phyloP scores from a whole-genome alignment of 2,113 vertebrate species.

The Siniperca chuatsi region DNA sequence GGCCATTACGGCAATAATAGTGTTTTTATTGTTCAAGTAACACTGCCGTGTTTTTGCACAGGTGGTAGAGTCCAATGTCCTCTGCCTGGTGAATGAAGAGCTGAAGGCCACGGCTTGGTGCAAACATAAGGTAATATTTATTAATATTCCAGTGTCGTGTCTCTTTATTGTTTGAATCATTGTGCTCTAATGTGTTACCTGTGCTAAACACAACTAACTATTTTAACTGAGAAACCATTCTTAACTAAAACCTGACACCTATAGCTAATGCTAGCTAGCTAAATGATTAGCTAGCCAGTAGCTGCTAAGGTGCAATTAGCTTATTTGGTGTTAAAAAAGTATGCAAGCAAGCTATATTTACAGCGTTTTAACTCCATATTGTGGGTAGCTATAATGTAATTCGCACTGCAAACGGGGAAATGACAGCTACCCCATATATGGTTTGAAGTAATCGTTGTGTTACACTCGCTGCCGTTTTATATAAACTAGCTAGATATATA shows the following conservation, averaged over 20 bases:
- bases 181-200: accelerated
- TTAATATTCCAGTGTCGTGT: accelerated
- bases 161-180: accelerated
- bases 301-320: background rate
- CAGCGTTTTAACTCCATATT: background rate
- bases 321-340: background rate
- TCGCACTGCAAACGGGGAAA: background rate
- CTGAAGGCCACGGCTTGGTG: constrained; percentile 56
- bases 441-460: background rate
- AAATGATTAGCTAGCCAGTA: constrained; percentile 18
- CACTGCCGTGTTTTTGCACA: background rate
- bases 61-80: constrained; percentile 80
- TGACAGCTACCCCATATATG: background rate
- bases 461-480: background rate
- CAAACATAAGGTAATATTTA: constrained; percentile 63
- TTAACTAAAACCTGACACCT: background rate
- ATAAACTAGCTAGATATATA: background rate
- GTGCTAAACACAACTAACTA: accelerated
- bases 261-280: constrained; percentile 39
- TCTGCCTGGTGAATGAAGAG: constrained; percentile 50
- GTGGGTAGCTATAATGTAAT: background rate
- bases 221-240: background rate
- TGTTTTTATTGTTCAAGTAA: background rate
- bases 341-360: background rate
- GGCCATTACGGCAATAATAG: accelerated